Conservation (phyloP, 2,888 invertebrate genomes). For the Euphydryas editha region DNA sequence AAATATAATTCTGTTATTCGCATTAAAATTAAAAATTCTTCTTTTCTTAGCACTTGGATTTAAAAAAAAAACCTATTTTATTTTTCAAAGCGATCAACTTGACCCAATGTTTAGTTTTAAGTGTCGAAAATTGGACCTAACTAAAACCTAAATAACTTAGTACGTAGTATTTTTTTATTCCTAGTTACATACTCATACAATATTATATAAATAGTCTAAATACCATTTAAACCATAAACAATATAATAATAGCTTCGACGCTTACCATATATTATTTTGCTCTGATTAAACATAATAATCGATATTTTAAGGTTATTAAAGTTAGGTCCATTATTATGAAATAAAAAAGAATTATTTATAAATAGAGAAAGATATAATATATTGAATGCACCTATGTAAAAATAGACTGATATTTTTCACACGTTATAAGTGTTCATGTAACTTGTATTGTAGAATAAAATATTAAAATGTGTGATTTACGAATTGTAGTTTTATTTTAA, state of each 20-base stretch:
- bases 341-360: conserved; percentile 54
- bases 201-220: background rate
- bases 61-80: background rate
- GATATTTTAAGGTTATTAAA: conserved; percentile 10
- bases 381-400: conserved; percentile 60
- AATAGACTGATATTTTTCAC: conserved; percentile 61
- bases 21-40: background rate
- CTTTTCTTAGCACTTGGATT: background rate
- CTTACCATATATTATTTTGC: conserved; percentile 5
- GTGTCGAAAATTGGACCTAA: conserved; percentile 33
- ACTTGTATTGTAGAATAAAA: conserved; percentile 50
- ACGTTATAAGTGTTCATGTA: conserved; percentile 50
- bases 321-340: conserved; percentile 43
- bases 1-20: background rate
- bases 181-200: conserved; percentile 5
- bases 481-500: conserved; percentile 40
- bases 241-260: background rate
- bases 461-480: conserved; percentile 53
- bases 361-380: conserved; percentile 62
- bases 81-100: conserved; percentile 19
- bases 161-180: background rate
- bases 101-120: conserved; percentile 22
- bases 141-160: conserved; percentile 12
- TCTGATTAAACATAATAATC: conserved; percentile 25
- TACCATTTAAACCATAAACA: conserved; percentile 1